Base-by-base conservation (phyloP, 2,113 vertebrate genomes). In the Siphamia tubifer region DNA sequence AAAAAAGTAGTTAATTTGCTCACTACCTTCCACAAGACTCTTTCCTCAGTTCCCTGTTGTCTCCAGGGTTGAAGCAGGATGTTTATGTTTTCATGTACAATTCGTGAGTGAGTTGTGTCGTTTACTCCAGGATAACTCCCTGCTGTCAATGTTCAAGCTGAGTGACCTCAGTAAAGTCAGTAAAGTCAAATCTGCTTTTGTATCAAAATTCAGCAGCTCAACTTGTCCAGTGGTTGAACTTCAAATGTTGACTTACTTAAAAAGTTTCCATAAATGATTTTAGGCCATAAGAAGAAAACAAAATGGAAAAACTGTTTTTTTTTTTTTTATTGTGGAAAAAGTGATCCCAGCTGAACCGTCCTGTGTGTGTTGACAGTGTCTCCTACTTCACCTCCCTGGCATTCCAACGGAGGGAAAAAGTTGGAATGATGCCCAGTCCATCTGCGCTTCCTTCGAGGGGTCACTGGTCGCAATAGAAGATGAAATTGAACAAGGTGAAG, bases 401-500 rank as follows among this genome's bases (percentile, higher is more conserved):
- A 90, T 74, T 52, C 89, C 87, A 13, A 75, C 89, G 21, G 84
- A 92, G 15, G 89, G 92, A 54, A 95, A 92, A 72, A 94, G 58
- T 69, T 96, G 95, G 96, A 91, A 82, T 3, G 90, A 93, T 16
- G 94, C 97, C 61, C 93, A 91, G 43, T 90, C 90, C 27, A 93
- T 94, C 81, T 99, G 96, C 74, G 64, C 66, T 12, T 86, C 76
- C 6, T 86, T 94, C 40, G 83, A 89, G 17, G 95, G 93, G 13
- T 90, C 91, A 1, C 92, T 99, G 6, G 94, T 94, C 3, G 58
- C 91, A 16, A 91, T 98, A 6, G 89, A 95, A 62, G 90, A 94
- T 65, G 94, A 96, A 79, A 83, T 97, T 36, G 95, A 98, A 60
- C 96, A 99, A 96, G 96, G 97, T 99, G 85, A 12, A 47, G 12